A percentile compares a stretch with the other conserved stretches of the same genome.
These are phyloP conservation scores for Hypomesus transpacificus DNA, from an alignment of 2,113 vertebrate species.

Conservation along the genomic window DNA sequence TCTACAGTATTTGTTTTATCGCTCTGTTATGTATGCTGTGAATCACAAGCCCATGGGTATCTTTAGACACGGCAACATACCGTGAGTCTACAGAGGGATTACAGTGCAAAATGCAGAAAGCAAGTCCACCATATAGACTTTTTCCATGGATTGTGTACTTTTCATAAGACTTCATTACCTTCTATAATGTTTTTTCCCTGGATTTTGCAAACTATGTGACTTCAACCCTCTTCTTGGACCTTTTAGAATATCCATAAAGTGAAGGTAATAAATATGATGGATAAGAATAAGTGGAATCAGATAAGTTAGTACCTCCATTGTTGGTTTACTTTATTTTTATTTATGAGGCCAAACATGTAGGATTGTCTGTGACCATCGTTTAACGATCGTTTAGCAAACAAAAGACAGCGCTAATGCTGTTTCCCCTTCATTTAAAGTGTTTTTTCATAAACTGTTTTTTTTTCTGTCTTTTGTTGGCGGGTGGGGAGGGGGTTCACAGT, in stretches of 20 bases:
- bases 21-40: slow-evolving; percentile 31
- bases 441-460: slow-evolving; percentile 11
- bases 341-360: slow-evolving; percentile 30
- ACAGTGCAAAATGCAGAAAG: slow-evolving; percentile 1
- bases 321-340: slow-evolving; percentile 19
- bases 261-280: slow-evolving; percentile 9
- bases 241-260: slow-evolving; percentile 23
- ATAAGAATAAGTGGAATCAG: neutral
- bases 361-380: slow-evolving; percentile 13
- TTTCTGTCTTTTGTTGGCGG: neutral
- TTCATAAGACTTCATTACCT: neutral
- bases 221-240: slow-evolving; percentile 12
- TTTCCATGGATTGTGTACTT: slow-evolving; percentile 4
- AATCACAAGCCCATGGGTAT: slow-evolving; percentile 24
- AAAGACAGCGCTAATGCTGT: neutral
- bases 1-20: slow-evolving; percentile 4
- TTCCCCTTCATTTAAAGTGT: neutral
- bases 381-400: slow-evolving; percentile 14
- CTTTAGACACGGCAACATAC: neutral
- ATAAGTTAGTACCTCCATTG: slow-evolving; percentile 17
- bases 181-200: slow-evolving; percentile 6
- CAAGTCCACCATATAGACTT: neutral
- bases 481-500: neutral
- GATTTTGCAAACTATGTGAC: neutral
- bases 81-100: neutral